phyloP scores from a whole-genome alignment of 2,113 vertebrate genomes.

The Clinocottus analis region DNA sequence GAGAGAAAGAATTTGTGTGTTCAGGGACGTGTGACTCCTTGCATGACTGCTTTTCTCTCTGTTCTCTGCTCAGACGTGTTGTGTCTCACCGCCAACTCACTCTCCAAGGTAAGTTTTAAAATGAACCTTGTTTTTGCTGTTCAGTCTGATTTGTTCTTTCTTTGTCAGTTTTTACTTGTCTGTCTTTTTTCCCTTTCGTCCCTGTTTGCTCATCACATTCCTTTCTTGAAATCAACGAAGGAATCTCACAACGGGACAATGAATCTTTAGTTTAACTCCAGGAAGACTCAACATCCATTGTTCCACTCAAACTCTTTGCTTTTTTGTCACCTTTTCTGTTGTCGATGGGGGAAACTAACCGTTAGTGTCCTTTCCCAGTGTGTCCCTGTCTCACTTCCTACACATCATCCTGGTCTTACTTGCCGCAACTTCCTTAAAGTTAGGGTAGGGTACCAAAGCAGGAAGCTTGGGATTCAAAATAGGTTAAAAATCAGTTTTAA shows the following conservation, averaged over 20 bases:
- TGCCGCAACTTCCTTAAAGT: constrained; percentile 37
- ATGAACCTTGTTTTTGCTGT: background rate
- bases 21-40: constrained; percentile 25
- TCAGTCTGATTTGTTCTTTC: background rate
- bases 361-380: background rate
- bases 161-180: background rate
- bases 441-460: constrained; percentile 20
- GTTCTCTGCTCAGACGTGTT: constrained; percentile 40
- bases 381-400: constrained; percentile 9
- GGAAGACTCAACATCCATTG: background rate
- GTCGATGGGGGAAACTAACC: background rate
- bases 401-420: background rate
- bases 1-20: constrained; percentile 30
- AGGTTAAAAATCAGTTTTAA: background rate
- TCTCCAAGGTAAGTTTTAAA: constrained; percentile 63
- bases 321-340: background rate
- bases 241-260: constrained; percentile 29
- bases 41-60: constrained; percentile 20
- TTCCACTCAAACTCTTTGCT: background rate
- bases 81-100: background rate
- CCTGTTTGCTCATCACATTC: constrained; percentile 57
- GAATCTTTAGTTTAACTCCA: constrained; percentile 5
- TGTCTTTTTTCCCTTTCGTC: background rate
- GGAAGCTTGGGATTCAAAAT: background rate
- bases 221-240: constrained; percentile 27